Percentiles rank a stretch among this genome's conserved stretches.
These are phyloP conservation scores for Plumapathes pennacea DNA, from an alignment of 92 coral and sea anemone species.

Conservation along the genomic window DNA sequence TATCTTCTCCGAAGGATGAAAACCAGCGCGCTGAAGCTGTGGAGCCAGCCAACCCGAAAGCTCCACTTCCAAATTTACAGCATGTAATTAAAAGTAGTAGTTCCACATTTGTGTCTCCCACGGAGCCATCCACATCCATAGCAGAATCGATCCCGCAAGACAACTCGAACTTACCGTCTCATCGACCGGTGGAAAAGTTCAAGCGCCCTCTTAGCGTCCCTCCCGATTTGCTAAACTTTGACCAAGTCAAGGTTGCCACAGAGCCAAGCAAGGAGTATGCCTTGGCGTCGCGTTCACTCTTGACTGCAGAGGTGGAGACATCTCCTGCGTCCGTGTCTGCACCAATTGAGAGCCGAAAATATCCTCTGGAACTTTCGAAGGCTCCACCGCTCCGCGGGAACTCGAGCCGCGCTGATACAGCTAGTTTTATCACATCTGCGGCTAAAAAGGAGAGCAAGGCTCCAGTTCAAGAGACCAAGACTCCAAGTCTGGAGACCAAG, in stretches of 20 bases:
- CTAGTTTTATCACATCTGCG: constrained; percentile 53
- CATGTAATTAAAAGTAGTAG: no score
- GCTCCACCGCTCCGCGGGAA: constrained; percentile 63
- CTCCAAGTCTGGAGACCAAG: constrained; percentile 13
- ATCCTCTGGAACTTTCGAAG: constrained; percentile 48
- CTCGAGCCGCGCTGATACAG: constrained; percentile 60
- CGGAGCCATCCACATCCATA: neutral
- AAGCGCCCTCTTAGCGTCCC: constrained; percentile 27
- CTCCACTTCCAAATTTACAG: no score
- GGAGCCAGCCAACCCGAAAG: neutral
- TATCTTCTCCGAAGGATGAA: neutral
- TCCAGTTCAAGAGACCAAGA: constrained; percentile 3
- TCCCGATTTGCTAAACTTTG: neutral
- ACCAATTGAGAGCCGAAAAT: constrained; percentile 1
- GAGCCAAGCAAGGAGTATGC: neutral
- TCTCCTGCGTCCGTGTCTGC: constrained; percentile 21
- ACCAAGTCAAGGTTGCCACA: neutral
- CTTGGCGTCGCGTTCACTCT: constrained; percentile 4
- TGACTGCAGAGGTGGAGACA: constrained; percentile 3
- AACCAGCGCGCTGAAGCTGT: neutral
- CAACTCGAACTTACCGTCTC: no score
- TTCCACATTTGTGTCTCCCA: neutral
- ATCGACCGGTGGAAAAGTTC: neutral
- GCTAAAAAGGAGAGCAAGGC: constrained; percentile 23
- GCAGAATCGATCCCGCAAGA: no score